These are phyloP conservation scores for Erynnis tages DNA, from an alignment of 2,888 invertebrate genomes.

Conservation along the genomic window DNA sequence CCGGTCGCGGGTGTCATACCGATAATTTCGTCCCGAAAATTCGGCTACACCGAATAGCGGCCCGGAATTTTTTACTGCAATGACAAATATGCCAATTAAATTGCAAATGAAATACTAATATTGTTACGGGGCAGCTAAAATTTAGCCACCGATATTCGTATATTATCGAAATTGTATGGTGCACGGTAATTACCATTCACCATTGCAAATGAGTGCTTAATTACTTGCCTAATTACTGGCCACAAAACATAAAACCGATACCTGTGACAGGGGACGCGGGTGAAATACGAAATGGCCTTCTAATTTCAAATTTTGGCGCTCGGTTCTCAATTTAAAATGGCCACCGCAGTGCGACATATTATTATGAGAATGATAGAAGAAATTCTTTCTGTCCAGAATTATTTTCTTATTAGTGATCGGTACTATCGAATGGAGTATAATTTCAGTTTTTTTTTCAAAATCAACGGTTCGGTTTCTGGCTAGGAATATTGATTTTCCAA, in stretches of 20 bases:
- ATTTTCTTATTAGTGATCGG: no score
- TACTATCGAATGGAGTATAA: no score
- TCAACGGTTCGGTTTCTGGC: no score
- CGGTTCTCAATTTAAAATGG: slow-evolving; percentile 40
- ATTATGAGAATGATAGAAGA: slow-evolving; percentile 31
- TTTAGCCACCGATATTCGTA: slow-evolving; percentile 20
- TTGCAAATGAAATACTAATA: slow-evolving; percentile 8
- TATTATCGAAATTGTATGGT: slow-evolving; percentile 17
- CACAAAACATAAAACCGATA: slow-evolving; percentile 47
- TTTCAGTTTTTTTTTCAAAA: no score
- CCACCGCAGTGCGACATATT: slow-evolving; percentile 32
- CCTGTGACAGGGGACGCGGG: slow-evolving; percentile 32
- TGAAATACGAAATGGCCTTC: slow-evolving; percentile 37
- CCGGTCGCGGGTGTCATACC: no score
- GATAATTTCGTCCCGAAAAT: background rate
- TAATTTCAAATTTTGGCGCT: slow-evolving; percentile 48
- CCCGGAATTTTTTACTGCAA: background rate
- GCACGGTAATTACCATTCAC: slow-evolving; percentile 29
- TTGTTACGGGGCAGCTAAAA: slow-evolving; percentile 1
- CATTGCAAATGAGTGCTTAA: slow-evolving; percentile 44
- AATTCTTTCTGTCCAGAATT: slow-evolving; percentile 25
- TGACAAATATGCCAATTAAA: slow-evolving; percentile 6
- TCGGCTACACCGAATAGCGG: background rate
- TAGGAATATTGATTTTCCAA: no score
- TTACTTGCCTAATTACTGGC: slow-evolving; percentile 56